These are phyloP conservation scores for Lepilemur septentrionalis DNA, from an alignment of 2,797 vertebrate genomes.

Conservation along the genomic window DNA sequence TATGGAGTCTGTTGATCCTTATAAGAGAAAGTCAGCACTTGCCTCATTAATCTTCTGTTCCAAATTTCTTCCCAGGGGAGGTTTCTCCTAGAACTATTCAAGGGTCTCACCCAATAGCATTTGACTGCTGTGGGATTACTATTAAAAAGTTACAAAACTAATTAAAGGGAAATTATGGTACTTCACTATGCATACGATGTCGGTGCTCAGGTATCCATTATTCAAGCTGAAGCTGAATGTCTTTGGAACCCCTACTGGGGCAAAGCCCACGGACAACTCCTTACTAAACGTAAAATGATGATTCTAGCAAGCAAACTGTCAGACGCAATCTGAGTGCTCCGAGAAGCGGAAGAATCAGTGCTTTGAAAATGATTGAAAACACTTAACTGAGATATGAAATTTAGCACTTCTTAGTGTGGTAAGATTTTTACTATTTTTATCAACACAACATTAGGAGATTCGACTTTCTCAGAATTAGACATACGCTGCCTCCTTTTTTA, in stretches of 20 bases:
- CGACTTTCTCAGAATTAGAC: background rate
- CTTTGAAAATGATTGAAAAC: background rate
- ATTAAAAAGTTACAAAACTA: background rate
- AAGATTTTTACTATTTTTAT: background rate
- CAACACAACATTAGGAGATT: background rate
- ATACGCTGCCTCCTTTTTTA: background rate
- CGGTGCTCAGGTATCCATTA: background rate
- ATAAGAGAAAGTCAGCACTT: background rate
- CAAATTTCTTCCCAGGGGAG: background rate
- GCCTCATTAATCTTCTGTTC: background rate
- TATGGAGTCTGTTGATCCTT: background rate
- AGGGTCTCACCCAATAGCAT: background rate
- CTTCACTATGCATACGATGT: constrained; percentile 27
- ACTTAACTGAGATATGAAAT: background rate
- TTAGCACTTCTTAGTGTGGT: background rate
- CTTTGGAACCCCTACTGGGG: background rate
- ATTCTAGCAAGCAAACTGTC: constrained; percentile 9
- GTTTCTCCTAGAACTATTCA: background rate
- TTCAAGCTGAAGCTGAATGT: background rate
- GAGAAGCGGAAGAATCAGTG: background rate
- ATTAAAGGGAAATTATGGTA: background rate
- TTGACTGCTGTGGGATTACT: background rate
- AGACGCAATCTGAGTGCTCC: background rate
- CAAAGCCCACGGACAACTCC: background rate
- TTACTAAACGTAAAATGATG: background rate